Evolutionary conservation across 2,113 vertebrate genomes (phyloP), one percentile per base, ranked within the genome.

Genomic region (Sander lucioperca): DNA sequence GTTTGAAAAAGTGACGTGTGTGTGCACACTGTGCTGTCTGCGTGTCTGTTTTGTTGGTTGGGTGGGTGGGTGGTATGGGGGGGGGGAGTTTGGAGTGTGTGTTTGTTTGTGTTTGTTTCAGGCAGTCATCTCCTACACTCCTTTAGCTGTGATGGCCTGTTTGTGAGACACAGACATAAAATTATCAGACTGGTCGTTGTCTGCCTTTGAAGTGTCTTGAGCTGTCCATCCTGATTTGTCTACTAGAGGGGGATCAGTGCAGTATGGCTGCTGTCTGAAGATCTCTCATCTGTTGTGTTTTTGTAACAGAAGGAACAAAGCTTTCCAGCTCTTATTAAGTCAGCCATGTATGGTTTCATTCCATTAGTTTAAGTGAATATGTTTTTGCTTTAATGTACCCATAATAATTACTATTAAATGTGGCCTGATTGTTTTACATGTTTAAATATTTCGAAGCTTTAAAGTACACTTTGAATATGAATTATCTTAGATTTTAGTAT

Each of bases 181-280:
- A 94, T 94, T 90, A 93, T 94, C 90, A 91, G 91, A 89, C 89
- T 88, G 90, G 92, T 91, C 61, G 79, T 86, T 81, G 89, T 90
- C 90, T 89, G 91, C 86, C 88, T 92, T 94, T 94, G 89, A 93
- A 93, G 91, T 92, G 91, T 93, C 87, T 92, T 91, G 91, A 91
- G 90, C 91, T 94, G 93, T 94, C 93, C 75, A 18, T 90, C 84
- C 91, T 27, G 61, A 91, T 94, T 91, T 91, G 88, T 94, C 93
- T 92, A 86, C 87, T 85, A 74, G 82, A 83, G 90, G 88, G 86
- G 79, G 85, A 89, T 91, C 87, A 89, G 82, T 80, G 74, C 88
- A 88, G 88, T 93, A 93, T 93, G 92, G 88, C 90, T 85, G 79
- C 89, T 93, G 91, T 93, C 93, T 90, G 74, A 91, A 92, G 88